Conservation (phyloP, 2,888 invertebrate species). For the Drosophila suboccidentalis region DNA sequence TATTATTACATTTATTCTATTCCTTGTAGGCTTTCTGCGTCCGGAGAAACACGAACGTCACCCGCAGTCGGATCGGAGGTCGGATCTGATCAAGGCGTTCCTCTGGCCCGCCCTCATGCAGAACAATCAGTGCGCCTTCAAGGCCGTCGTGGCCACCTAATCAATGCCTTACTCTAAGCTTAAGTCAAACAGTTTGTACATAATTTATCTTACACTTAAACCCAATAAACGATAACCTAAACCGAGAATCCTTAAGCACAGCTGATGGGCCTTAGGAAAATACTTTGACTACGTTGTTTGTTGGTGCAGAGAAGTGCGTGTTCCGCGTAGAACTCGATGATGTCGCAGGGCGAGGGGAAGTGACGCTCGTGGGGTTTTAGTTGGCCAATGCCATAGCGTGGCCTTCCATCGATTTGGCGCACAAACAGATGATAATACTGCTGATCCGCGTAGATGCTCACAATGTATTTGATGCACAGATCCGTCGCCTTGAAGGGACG, state of each 20-base stretch:
- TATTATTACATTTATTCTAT: background rate
- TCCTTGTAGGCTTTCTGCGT: slow-evolving; percentile 88
- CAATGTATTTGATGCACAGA: slow-evolving; percentile 83
- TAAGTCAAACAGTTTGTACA: slow-evolving; percentile 65
- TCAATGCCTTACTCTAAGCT: slow-evolving; percentile 79
- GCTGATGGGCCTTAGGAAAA: slow-evolving; percentile 61
- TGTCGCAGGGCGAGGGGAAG: slow-evolving; percentile 83
- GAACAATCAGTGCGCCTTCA: slow-evolving; percentile 91
- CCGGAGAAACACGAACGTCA: slow-evolving; percentile 93
- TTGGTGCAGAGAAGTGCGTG: slow-evolving; percentile 84
- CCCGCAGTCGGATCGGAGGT: slow-evolving; percentile 91
- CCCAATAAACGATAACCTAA: slow-evolving; percentile 61
- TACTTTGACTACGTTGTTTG: slow-evolving; percentile 77
- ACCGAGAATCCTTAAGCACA: slow-evolving; percentile 51
- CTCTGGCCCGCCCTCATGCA: slow-evolving; percentile 95
- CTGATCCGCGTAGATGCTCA: slow-evolving; percentile 82
- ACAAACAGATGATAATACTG: slow-evolving; percentile 84
- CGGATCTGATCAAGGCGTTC: slow-evolving; percentile 92
- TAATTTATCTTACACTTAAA: slow-evolving; percentile 53
- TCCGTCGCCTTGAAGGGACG: slow-evolving; percentile 84
- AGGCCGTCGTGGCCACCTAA: slow-evolving; percentile 94
- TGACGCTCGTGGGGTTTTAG: slow-evolving; percentile 81
- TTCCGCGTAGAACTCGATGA: slow-evolving; percentile 83
- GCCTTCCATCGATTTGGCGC: slow-evolving; percentile 76
- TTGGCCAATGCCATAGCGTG: slow-evolving; percentile 83